A percentile compares a stretch with the other conserved stretches of the same genome.
Conservation (phyloP, 2,797 vertebrate genomes). For the Cirrhinus mrigala region DNA sequence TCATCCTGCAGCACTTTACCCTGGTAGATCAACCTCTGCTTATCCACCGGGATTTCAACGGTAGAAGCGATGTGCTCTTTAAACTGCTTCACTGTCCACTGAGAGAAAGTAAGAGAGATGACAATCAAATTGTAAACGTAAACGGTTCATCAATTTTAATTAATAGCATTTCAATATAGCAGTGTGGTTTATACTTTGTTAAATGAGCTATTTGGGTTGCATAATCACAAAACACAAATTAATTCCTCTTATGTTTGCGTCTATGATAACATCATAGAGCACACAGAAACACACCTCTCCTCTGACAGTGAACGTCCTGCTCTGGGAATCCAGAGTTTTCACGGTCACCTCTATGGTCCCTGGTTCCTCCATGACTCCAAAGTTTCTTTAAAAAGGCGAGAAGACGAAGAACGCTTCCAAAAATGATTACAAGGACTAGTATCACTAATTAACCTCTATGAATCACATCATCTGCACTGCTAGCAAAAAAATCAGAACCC, state of each 20-base stretch:
- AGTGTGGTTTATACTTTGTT: neutral
- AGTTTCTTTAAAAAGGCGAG: neutral
- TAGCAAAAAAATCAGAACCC: neutral
- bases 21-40: conserved; percentile 94
- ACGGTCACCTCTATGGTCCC: conserved; percentile 89
- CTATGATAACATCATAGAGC: neutral
- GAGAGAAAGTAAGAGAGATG: conserved; percentile 36
- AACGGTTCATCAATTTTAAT: neutral
- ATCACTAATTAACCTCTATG: neutral
- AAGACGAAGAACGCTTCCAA: neutral
- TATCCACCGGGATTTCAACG: conserved; percentile 91
- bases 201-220: neutral
- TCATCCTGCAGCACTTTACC: conserved; percentile 93
- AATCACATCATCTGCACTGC: neutral
- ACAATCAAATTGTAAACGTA: neutral
- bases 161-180: neutral
- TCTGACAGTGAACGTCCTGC: conserved; percentile 88
- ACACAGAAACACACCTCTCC: conserved; percentile 79
- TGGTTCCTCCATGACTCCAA: conserved; percentile 81
- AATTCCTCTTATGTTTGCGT: neutral
- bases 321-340: conserved; percentile 94
- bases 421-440: neutral
- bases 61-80: conserved; percentile 91
- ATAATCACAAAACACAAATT: neutral
- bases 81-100: conserved; percentile 93